These are phyloP conservation scores for Saccopteryx bilineata DNA, from an alignment of 2,113 vertebrate species.

Conservation along the genomic window DNA sequence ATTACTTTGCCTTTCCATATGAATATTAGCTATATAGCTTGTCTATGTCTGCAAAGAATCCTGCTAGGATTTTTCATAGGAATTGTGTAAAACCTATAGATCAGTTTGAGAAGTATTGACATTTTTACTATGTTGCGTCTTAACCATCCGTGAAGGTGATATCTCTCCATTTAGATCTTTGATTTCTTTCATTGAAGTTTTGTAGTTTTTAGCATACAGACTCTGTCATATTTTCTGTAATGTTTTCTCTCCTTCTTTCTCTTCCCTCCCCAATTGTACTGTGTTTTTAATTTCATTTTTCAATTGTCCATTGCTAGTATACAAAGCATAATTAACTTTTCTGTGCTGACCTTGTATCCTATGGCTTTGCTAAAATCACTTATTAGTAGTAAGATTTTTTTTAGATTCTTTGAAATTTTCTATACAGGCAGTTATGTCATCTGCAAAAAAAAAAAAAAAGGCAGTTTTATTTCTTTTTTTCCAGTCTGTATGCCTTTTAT, in stretches of 20 bases:
- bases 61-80: not conserved
- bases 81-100: not conserved
- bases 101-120: not conserved
- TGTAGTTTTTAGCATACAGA: not conserved
- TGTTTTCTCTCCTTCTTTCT: not conserved
- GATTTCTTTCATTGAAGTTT: not conserved
- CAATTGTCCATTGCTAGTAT: not conserved
- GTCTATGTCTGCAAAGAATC: not conserved
- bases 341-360: not conserved
- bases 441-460: not conserved
- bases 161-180: not conserved
- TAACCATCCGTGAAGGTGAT: not conserved
- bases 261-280: not conserved
- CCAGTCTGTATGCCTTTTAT: not conserved
- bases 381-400: not conserved
- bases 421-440: not conserved
- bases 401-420: not conserved
- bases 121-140: not conserved
- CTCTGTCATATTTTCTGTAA: not conserved
- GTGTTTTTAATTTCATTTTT: slow-evolving; percentile 14
- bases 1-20: not conserved
- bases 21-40: not conserved
- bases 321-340: not conserved
- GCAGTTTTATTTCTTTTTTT: not conserved
- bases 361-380: not conserved